phyloP scores from a whole-genome alignment of 2,113 vertebrate species.

The Arvicanthis niloticus region DNA sequence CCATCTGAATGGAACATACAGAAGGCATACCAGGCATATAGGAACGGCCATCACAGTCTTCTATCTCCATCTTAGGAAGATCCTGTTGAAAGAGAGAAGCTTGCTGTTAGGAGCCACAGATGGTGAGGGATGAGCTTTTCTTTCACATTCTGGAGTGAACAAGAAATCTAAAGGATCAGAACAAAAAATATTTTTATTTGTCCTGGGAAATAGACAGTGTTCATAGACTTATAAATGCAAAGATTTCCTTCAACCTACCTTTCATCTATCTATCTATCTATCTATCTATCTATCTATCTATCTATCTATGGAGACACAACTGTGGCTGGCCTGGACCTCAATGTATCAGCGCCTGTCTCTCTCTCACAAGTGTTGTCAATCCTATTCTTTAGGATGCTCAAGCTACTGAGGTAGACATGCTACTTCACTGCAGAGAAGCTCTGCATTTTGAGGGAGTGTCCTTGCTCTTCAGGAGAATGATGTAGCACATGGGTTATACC shows the following conservation, averaged over 20 bases:
- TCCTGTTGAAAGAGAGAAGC: slow-evolving; percentile 87
- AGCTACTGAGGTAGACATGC: neutral
- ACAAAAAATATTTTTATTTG: slow-evolving; percentile 37
- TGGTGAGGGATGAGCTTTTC: slow-evolving; percentile 20
- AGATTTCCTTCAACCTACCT: neutral
- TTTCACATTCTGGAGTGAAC: slow-evolving; percentile 33
- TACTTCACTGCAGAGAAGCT: neutral
- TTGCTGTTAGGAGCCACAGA: slow-evolving; percentile 67
- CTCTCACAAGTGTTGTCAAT: neutral
- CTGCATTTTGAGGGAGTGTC: neutral
- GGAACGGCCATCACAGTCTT: slow-evolving; percentile 95
- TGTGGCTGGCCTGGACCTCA: neutral
- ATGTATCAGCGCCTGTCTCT: neutral
- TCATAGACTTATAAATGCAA: neutral
- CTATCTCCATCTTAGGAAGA: slow-evolving; percentile 95
- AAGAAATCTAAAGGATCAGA: slow-evolving; percentile 45
- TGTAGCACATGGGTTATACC: neutral
- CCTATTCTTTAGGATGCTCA: neutral
- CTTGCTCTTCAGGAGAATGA: neutral
- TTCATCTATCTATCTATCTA: neutral
- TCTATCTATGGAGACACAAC: neutral
- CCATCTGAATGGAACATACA: slow-evolving; percentile 28
- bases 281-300: too few species aligned
- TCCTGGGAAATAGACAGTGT: slow-evolving; percentile 12
- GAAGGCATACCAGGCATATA: slow-evolving; percentile 92